A percentile compares a stretch with the other conserved stretches of the same genome.
These are phyloP conservation scores for Arothron firmamentum DNA, from an alignment of 2,113 vertebrate species.

Conservation along the genomic window DNA sequence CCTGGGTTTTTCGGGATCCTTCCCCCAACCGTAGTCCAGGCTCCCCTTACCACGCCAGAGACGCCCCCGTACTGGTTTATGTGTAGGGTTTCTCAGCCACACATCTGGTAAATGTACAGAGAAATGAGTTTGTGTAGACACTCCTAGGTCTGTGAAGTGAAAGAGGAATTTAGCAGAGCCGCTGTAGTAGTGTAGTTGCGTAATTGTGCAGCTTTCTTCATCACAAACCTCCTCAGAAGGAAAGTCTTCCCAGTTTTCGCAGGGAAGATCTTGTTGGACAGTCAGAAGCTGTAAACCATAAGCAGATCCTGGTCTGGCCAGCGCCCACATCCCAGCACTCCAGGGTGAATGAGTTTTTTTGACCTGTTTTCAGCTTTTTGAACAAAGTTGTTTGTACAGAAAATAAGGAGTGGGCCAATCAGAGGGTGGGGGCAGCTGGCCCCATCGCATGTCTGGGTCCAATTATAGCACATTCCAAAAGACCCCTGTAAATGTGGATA, in stretches of 20 bases:
- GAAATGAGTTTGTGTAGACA: too few relatives aligned
- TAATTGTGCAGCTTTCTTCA: too few relatives aligned
- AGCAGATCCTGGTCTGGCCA: background rate
- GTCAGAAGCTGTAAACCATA: too few relatives aligned
- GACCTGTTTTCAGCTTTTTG: background rate
- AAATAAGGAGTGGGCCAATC: background rate
- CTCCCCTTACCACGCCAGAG: background rate
- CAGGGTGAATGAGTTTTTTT: too few relatives aligned
- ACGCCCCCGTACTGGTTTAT: background rate
- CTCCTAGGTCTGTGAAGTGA: too few relatives aligned
- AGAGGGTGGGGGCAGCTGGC: background rate
- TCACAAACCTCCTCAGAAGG: too few relatives aligned
- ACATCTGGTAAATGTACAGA: too few relatives aligned
- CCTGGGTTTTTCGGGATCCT: background rate
- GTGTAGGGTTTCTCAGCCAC: too few relatives aligned
- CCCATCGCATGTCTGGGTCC: background rate
- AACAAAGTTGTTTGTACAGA: background rate
- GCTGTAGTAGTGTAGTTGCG: too few relatives aligned
- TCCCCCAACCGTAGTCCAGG: constrained; percentile 1
- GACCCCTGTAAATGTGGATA: background rate
- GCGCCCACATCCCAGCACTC: background rate
- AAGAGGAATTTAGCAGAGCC: too few relatives aligned
- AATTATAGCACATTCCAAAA: constrained; percentile 22
- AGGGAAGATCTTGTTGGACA: too few relatives aligned
- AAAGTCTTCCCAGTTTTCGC: too few relatives aligned